These are phyloP conservation scores for Chloromyia formosa DNA, from an alignment of 2,888 invertebrate species.

Conservation along the genomic window DNA sequence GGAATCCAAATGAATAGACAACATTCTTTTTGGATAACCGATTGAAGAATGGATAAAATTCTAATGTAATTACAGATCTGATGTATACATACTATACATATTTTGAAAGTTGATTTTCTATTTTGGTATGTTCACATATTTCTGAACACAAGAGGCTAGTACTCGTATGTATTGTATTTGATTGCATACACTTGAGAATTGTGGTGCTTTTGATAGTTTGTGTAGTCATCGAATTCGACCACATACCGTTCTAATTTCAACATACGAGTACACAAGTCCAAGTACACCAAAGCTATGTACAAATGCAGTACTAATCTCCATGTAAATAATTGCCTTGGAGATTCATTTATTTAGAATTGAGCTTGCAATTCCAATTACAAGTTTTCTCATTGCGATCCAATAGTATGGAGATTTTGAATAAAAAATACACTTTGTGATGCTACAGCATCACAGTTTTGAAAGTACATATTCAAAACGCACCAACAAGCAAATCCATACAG, in stretches of 20 bases:
- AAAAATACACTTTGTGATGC: not conserved
- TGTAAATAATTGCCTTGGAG: slow-evolving; percentile 25
- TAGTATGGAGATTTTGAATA: not conserved
- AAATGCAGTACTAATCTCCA: not conserved
- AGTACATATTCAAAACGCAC: not conserved
- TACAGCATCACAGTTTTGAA: not conserved
- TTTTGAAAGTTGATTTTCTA: too few relatives aligned
- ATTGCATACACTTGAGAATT: too few relatives aligned
- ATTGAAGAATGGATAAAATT: too few relatives aligned
- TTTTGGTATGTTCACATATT: too few relatives aligned
- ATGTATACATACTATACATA: too few relatives aligned
- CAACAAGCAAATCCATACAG: not conserved
- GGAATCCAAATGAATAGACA: too few relatives aligned
- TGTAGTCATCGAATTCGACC: too few relatives aligned
- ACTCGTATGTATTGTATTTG: too few relatives aligned
- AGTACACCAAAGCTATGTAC: not conserved
- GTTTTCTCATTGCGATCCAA: not conserved
- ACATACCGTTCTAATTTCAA: not conserved
- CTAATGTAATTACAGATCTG: too few relatives aligned
- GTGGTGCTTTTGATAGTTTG: too few relatives aligned
- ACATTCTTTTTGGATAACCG: too few relatives aligned
- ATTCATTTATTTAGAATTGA: not conserved
- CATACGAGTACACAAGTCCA: not conserved
- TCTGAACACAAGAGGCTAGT: too few relatives aligned
- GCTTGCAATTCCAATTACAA: not conserved